phyloP scores from a whole-genome alignment of 1,140 invertebrate species.

The Sitodiplosis mosellana region DNA sequence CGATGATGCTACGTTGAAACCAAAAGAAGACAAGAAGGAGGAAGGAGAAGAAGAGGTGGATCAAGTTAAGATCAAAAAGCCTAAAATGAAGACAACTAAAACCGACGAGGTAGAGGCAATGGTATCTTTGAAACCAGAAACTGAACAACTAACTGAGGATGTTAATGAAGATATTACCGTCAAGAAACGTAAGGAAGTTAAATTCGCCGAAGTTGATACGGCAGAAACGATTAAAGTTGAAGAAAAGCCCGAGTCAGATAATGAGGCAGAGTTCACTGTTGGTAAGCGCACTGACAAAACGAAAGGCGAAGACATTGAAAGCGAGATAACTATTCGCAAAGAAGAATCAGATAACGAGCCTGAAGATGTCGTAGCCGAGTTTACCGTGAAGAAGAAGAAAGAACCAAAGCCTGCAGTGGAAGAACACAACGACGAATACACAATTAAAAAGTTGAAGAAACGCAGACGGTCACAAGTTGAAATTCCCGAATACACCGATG shows the following conservation, averaged over 20 bases:
- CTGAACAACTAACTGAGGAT: slow-evolving; percentile 12
- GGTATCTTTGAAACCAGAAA: slow-evolving; percentile 7
- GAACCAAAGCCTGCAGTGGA: slow-evolving; percentile 34
- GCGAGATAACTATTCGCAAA: slow-evolving; percentile 1
- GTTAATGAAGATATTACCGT: slow-evolving; percentile 23
- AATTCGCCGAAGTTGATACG: slow-evolving; percentile 6
- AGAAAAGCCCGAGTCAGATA: slow-evolving; percentile 5
- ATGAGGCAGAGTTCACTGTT: not conserved
- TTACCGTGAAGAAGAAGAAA: slow-evolving; percentile 31
- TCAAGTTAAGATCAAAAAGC: slow-evolving; percentile 22
- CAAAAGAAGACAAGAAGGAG: slow-evolving; percentile 17
- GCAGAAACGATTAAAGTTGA: slow-evolving; percentile 8
- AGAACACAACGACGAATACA: slow-evolving; percentile 51
- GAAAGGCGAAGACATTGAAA: slow-evolving; percentile 8
- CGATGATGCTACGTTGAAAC: slow-evolving; percentile 9
- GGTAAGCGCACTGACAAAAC: not conserved
- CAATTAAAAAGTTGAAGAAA: slow-evolving; percentile 46
- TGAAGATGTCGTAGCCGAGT: slow-evolving; percentile 28
- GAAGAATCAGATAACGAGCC: slow-evolving; percentile 10
- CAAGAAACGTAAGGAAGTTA: slow-evolving; percentile 10
- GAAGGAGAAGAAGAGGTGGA: slow-evolving; percentile 15
- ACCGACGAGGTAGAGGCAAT: slow-evolving; percentile 10
- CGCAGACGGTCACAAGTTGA: slow-evolving; percentile 38
- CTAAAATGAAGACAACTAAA: slow-evolving; percentile 20
- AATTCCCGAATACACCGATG: slow-evolving; percentile 47